Evolutionary conservation across 2,888 invertebrate genomes (phyloP).

Genomic region (Holacanthella duospinosa): DNA sequence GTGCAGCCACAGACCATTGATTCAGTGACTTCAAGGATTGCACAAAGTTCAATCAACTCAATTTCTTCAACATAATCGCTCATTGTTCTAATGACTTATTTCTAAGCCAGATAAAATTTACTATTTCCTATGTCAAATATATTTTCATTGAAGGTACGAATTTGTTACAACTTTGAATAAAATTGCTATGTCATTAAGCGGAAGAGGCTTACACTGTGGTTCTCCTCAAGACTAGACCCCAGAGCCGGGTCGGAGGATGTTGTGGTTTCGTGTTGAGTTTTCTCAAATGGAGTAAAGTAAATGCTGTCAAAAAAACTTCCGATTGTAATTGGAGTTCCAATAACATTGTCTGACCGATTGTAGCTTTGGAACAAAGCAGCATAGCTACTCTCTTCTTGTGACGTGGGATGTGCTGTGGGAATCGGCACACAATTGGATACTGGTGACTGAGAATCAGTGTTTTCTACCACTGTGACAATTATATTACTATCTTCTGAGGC

Average conservation of each 20-base stretch:
- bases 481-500: neutral
- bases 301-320: constrained; percentile 15
- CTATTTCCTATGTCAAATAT: too few relatives aligned
- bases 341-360: neutral
- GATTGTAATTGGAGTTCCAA: constrained; percentile 15
- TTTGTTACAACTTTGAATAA: neutral
- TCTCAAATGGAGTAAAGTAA: constrained; percentile 6
- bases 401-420: neutral
- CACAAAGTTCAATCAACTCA: neutral
- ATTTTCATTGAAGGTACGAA: too few relatives aligned
- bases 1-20: neutral
- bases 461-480: neutral
- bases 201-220: constrained; percentile 18
- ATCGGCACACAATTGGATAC: neutral
- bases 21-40: neutral
- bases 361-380: constrained; percentile 15
- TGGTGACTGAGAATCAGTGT: too few relatives aligned
- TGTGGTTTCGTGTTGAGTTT: neutral
- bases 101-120: too few relatives aligned
- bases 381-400: constrained; percentile 14
- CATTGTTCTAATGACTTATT: too few relatives aligned
- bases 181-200: too few relatives aligned
- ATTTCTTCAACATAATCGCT: neutral
- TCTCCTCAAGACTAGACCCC: constrained; percentile 15
- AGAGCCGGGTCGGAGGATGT: constrained; percentile 5